These are phyloP conservation scores for Nothocercus julius DNA, from an alignment of 2,113 vertebrate species.

Conservation along the genomic window DNA sequence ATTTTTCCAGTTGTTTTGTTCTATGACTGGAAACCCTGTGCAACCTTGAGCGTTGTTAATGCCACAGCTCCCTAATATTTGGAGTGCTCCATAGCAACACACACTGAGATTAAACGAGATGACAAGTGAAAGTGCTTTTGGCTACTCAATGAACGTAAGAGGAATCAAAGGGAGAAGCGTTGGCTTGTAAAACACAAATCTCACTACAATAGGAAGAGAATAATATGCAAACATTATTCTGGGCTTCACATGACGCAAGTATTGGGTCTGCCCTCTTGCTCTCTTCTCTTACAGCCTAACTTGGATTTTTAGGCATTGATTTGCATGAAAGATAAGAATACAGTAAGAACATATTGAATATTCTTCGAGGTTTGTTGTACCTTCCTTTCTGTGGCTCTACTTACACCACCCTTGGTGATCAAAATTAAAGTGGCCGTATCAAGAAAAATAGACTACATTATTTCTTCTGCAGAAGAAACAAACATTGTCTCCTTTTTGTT, in stretches of 20 bases:
- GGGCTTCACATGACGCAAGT: neutral
- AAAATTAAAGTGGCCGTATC: neutral
- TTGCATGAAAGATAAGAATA: neutral
- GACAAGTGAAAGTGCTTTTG: conserved; percentile 33
- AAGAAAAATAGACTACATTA: neutral
- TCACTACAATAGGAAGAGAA: neutral
- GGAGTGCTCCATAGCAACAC: conserved; percentile 70
- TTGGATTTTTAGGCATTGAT: neutral
- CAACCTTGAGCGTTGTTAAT: neutral
- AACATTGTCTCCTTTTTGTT: neutral
- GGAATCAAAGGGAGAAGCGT: neutral
- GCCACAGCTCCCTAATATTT: conserved; percentile 74
- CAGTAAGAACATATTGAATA: neutral
- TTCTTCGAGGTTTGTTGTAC: neutral
- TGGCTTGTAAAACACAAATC: neutral
- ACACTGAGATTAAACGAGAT: conserved; percentile 7
- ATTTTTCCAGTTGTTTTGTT: conserved; percentile 56
- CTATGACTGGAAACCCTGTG: conserved; percentile 17
- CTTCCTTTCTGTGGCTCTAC: neutral
- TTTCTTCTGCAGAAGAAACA: neutral
- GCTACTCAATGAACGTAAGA: neutral
- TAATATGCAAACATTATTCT: neutral
- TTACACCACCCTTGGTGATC: neutral
- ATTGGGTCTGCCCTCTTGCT: neutral
- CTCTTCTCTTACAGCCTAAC: neutral